A percentile compares a stretch with the other conserved stretches of the same genome.
Evolutionary conservation across 2,113 vertebrate genomes (phyloP).

Genomic region (Stegastes partitus): DNA sequence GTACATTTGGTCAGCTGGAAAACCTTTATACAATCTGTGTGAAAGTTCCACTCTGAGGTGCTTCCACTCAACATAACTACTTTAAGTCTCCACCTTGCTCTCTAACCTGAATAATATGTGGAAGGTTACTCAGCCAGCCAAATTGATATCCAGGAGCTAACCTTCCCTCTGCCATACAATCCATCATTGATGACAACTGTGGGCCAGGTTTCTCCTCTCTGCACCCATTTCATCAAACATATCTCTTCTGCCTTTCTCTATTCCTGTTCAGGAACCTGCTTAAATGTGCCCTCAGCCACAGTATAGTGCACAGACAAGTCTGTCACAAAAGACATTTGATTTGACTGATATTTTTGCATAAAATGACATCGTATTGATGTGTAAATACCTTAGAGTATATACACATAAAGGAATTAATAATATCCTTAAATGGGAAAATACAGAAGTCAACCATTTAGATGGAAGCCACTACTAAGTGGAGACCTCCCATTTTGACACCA

Average conservation of each 20-base stretch:
- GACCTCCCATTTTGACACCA: conserved; percentile 38
- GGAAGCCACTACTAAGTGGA: conserved; percentile 2
- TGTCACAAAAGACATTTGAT: neutral
- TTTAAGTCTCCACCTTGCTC: too few species aligned
- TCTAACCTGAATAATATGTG: too few species aligned
- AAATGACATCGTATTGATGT: too few species aligned
- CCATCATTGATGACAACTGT: conserved; percentile 30
- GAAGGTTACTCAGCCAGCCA: too few species aligned
- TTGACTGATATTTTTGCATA: too few species aligned
- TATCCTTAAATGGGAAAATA: neutral
- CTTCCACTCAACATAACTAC: too few species aligned
- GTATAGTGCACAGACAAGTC: neutral
- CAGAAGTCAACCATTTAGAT: neutral
- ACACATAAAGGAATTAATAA: too few species aligned
- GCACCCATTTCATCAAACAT: neutral
- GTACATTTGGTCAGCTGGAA: too few species aligned
- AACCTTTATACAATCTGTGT: neutral
- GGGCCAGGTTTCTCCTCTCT: conserved; percentile 9
- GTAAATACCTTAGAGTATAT: too few species aligned
- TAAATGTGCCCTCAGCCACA: neutral
- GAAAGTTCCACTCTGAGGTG: too few species aligned
- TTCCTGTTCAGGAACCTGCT: neutral
- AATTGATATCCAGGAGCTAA: too few species aligned
- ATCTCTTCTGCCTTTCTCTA: neutral
- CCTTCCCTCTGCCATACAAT: conserved; percentile 2